Evolutionary conservation across 2,797 vertebrate genomes (phyloP).

Genomic region (Spinibarbus caldwelli): DNA sequence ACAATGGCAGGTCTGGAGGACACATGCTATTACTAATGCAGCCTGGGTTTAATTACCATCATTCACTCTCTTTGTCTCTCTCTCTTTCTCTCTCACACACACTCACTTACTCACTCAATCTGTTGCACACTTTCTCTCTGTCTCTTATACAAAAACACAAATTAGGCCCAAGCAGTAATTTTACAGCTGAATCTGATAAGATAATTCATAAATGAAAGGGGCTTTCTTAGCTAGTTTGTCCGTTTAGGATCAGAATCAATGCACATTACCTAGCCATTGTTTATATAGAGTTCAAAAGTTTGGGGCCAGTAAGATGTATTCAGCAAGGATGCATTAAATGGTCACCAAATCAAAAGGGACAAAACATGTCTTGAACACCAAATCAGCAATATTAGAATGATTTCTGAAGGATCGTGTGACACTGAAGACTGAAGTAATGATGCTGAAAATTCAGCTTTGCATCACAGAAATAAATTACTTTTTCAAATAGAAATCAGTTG

Average conservation of each 20-base stretch:
- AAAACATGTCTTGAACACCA: not conserved
- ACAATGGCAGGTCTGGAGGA: slow-evolving; percentile 51
- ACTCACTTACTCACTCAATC: not conserved
- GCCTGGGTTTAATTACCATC: slow-evolving; percentile 55
- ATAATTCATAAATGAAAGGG: slow-evolving; percentile 33
- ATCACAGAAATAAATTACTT: not conserved
- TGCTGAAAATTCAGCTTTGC: too few species aligned
- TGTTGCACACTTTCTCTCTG: slow-evolving; percentile 31
- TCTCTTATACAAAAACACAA: slow-evolving; percentile 17
- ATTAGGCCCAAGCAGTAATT: slow-evolving; percentile 8
- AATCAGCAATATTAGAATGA: not conserved
- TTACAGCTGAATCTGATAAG: slow-evolving; percentile 19
- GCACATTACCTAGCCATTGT: not conserved
- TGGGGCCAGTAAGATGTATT: not conserved
- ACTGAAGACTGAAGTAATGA: not conserved
- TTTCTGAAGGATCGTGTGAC: not conserved
- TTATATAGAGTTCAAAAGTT: not conserved
- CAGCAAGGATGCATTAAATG: not conserved
- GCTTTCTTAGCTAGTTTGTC: slow-evolving; percentile 49
- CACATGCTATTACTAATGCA: slow-evolving; percentile 57
- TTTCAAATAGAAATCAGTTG: not conserved
- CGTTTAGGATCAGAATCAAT: slow-evolving; percentile 56
- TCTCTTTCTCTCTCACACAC: slow-evolving; percentile 27
- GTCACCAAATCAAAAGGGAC: not conserved
- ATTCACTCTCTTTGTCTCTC: slow-evolving; percentile 37